Base-by-base conservation (phyloP, 2,888 invertebrate species). In the Cephalotes varians region DNA sequence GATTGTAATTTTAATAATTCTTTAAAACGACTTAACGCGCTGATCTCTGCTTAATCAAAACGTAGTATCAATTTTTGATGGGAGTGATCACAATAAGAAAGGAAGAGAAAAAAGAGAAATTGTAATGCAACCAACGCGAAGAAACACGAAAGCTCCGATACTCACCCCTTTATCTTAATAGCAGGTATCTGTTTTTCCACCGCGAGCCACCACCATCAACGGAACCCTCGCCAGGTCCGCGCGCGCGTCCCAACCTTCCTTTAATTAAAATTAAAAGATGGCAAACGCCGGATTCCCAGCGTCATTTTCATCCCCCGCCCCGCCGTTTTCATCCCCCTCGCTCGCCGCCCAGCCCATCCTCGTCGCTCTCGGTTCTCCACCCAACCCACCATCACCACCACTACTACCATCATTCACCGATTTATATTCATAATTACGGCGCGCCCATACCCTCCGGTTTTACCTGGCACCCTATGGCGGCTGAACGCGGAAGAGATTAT, bases 251-350 rank as follows among this genome's bases (percentile, higher is more conserved):
- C 88, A 87, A 91, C 92, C 90, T 91, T 91, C 91, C 91, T 93
- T 94, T 93, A 93, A 94, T 94, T 94, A 93, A 94, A 94, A 94
- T 94, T 94, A 94, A 94, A 93, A 94, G 93, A 93, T 92, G 92
- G 90, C 90, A 90, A 92, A 91, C 90, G 91, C 87, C 86, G 91
- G 90, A 90, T 92, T 91, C 92, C 88, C 89, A 86, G 89, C 89
- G 86, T 91, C 90, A 88, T 90, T 92, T 93, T 89, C 89, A 86
- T 87, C 87, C 87, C 89, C 84, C 74, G 65, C 81, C 76, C 79
- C 82, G 15, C 56, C 56, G 25, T n/a, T 65, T 62, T 67, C 64
- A 62, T 47, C 62, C 40, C 44, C 15, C 60, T 60, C 49, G 49
- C 56, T 71, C 79, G 28, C 37, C 73, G 77, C 79, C 82, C 74